Base-by-base conservation (phyloP, 2,113 vertebrate species). In the Bambusicola thoracicus region DNA sequence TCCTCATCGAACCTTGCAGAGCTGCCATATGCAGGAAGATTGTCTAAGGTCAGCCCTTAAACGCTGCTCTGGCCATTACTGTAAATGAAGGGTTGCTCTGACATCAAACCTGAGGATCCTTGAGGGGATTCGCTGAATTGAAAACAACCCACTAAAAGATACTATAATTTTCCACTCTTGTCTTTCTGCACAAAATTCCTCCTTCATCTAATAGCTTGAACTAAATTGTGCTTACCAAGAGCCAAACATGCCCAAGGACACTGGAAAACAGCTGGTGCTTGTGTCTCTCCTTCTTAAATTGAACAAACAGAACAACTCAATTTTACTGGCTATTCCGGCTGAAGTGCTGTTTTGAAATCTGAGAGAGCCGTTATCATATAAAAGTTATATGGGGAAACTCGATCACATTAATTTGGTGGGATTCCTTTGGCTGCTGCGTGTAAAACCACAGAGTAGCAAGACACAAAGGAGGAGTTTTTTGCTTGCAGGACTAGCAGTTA, bases 241-340 rank as follows among this genome's bases (percentile, higher is more conserved):
- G 89, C 22, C 66, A 73, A 13, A 49, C 2, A 1, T 61, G 12
- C 10, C 32, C 41, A 66, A 87, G 76, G 93, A 81, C 79, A 59
- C 38, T 67, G 81, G 66, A 79, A 70, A 51, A 92, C 34, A 81
- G 67, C 16, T 82, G 48, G 25, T 0, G 4, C 29, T 59, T 73
- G 51, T 3, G 1, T n/a, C 17, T 74, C 46, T 74, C 75, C 10
- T 63, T 93, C 83, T 79, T 24, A 59, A 92, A 91, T 6, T 70
- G 63, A 81, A 88, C 77, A 32, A 92, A 78, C 32, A 87, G 83
- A 87, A 32, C 80, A 96, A 79, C 7, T 73, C 79, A 19, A 46
- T 65, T 86, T 96, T 91, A 36, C 48, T 92, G 55, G 69, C 63
- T 95, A 81, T 87, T 80, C 44, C 48, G 82, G 55, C 27, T 51